Conservation (phyloP, 2,113 vertebrate genomes). For the Pimephales promelas region DNA sequence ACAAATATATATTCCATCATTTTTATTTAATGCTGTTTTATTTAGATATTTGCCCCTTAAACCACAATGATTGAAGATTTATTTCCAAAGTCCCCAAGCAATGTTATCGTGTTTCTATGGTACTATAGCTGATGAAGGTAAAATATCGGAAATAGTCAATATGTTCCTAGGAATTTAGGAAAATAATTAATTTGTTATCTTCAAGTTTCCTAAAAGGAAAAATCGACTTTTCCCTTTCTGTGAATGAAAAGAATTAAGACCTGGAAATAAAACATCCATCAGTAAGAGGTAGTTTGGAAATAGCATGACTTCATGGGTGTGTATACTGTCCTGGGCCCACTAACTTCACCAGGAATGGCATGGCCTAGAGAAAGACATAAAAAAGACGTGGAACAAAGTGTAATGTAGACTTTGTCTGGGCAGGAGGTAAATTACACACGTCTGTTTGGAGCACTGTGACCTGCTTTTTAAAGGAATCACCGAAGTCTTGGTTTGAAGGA, state of each 20-base stretch:
- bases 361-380: slow-evolving; percentile 24
- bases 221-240: slow-evolving; percentile 37
- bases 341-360: slow-evolving; percentile 38
- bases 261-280: slow-evolving; percentile 54
- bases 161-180: not conserved
- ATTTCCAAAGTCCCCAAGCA: not conserved
- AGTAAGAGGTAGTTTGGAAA: slow-evolving; percentile 20
- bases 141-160: not conserved
- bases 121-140: not conserved
- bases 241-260: slow-evolving; percentile 41
- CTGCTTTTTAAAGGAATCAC: not conserved
- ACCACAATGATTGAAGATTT: not conserved
- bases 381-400: slow-evolving; percentile 30
- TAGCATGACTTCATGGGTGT: slow-evolving; percentile 41
- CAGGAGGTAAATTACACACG: slow-evolving; percentile 21
- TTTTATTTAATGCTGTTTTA: not conserved
- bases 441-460: slow-evolving; percentile 24
- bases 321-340: slow-evolving; percentile 40
- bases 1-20: not conserved
- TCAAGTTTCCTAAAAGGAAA: slow-evolving; percentile 23
- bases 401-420: slow-evolving; percentile 34
- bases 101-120: not conserved
- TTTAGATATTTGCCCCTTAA: not conserved
- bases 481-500: not conserved
- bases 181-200: slow-evolving; percentile 2